Evolutionary conservation across 2,797 vertebrate species (phyloP), one percentile per base, ranked within the genome.

Genomic region (Taenioides sp.): DNA sequence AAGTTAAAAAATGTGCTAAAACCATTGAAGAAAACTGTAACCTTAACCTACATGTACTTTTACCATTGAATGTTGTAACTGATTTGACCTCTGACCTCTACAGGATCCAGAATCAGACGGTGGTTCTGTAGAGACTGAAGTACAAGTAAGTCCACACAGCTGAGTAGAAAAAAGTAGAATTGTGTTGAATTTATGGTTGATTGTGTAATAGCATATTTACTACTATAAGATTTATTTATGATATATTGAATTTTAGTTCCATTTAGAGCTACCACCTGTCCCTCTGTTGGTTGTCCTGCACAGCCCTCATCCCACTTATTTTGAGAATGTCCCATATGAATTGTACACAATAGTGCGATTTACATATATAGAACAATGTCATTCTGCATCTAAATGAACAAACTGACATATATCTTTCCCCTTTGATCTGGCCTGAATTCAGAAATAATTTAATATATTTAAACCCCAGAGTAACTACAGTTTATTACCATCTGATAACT

Each of bases 21-120:
- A 37, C 9, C 7, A 10, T 37, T 37, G 34, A 37, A 37, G 2
- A 37, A 20, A 6, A 16, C 18, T n/a, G 23, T 18, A 20, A 27
- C 25, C 16, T 25, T 28, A 27, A 9, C 47, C 43, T 65, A 7
- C 22, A 58, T 58, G 55, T 58, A 16, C 27, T 58, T 27, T 25
- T 54, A 7, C 11, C 14, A 16, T 47, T 17, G 4, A 14, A 1
- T 52, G 11, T 12, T n/a, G n/a, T 4, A 47, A 63, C 5, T 54
- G 18, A 17, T 31, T 28, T 52, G 25, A 52, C 27, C 4, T 66
- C 10, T 66, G 63, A 43, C 12, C 63, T 63, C 34, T 54, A 16
- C 65, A 66, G 65, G 65, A 66, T 5, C 25, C 25, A 52, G 65
- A 54, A 11, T 66, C 49, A 31, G 65, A 66, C 3, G 65, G 0